Conservation (phyloP, 2,888 invertebrate genomes). For the Cordilura impudica region DNA sequence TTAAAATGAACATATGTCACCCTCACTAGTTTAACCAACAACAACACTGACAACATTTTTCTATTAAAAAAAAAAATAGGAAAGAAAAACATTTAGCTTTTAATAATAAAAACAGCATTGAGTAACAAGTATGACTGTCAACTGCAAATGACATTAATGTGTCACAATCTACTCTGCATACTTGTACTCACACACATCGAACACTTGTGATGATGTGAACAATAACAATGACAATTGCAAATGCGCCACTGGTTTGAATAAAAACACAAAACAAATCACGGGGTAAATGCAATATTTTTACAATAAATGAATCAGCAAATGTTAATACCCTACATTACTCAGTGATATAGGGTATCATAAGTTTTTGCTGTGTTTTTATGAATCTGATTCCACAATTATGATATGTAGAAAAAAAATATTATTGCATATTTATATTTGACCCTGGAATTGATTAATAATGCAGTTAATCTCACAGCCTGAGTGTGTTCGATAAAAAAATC, state of each 20-base stretch:
- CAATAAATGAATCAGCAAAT: not conserved
- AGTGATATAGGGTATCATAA: no score
- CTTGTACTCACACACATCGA: not conserved
- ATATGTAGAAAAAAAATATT: no score
- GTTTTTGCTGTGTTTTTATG: no score
- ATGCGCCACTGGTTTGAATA: constrained; percentile 6
- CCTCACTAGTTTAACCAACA: constrained; percentile 2
- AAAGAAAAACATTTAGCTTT: constrained; percentile 12
- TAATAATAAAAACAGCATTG: constrained; percentile 29
- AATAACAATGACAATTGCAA: constrained; percentile 7
- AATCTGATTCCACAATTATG: no score
- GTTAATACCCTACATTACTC: no score
- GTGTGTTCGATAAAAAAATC: no score
- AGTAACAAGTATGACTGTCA: constrained; percentile 72
- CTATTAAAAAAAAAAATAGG: not conserved
- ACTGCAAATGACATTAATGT: constrained; percentile 75
- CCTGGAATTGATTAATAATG: no score
- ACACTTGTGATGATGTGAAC: not conserved
- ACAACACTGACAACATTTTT: constrained; percentile 12
- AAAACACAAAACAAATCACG: not conserved
- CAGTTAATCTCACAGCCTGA: no score
- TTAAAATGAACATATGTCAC: constrained; percentile 38
- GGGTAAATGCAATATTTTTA: not conserved
- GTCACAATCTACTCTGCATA: constrained; percentile 65
- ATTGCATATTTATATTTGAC: no score